Percentiles rank a stretch among this genome's conserved stretches.
phyloP scores from a whole-genome alignment of 2,888 invertebrate genomes.

The Dasypogon diadema region DNA sequence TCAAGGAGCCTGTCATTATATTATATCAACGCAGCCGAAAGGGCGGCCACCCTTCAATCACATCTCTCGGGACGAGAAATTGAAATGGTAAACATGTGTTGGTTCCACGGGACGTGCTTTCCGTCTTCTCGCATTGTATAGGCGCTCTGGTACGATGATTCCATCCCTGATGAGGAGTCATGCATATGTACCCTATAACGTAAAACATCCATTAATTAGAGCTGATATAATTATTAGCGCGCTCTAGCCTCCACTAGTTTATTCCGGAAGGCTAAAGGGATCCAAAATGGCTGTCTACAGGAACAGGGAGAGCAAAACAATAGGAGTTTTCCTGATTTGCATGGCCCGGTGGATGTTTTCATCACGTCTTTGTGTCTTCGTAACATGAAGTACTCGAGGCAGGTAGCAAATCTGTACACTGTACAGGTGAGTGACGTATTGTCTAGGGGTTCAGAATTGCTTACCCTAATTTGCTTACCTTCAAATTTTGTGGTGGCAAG shows the following conservation, averaged over 20 bases:
- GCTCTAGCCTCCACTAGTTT: neutral
- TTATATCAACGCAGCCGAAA: conserved; percentile 9
- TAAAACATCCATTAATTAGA: conserved; percentile 55
- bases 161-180: conserved; percentile 1
- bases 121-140: neutral
- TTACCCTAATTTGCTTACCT: too few relatives aligned
- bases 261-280: too few relatives aligned
- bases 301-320: neutral
- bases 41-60: conserved; percentile 5
- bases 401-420: neutral
- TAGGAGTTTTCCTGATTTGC: neutral
- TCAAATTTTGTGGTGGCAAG: too few relatives aligned
- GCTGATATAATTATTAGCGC: conserved; percentile 53
- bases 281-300: neutral
- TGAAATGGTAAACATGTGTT: conserved; percentile 37
- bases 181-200: conserved; percentile 53
- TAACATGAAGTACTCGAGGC: too few relatives aligned
- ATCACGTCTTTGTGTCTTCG: neutral
- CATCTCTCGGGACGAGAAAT: conserved; percentile 19
- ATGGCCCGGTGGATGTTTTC: neutral
- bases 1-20: conserved; percentile 28
- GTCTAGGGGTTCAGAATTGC: too few relatives aligned
- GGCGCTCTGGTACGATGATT: neutral
- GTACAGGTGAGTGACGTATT: neutral
- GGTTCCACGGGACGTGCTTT: conserved; percentile 7